phyloP scores from a whole-genome alignment of 2,888 invertebrate genomes.

The Drosophila maculinotata region DNA sequence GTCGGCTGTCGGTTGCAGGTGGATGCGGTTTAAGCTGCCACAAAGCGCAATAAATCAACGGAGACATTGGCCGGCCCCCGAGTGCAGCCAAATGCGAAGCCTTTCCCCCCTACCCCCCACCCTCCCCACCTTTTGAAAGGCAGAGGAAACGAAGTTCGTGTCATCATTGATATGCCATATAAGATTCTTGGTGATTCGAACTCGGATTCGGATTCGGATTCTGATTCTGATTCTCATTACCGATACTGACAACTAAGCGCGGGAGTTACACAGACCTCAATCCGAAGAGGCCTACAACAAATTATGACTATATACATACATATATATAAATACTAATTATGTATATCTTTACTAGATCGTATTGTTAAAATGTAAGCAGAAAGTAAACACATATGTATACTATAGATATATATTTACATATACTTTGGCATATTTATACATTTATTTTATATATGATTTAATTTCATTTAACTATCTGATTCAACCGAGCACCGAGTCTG shows the following conservation, averaged over 20 bases:
- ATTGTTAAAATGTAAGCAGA: too few species aligned
- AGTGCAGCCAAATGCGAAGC: conserved; percentile 68
- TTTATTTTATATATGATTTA: background rate
- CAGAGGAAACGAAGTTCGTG: conserved; percentile 45
- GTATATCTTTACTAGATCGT: too few species aligned
- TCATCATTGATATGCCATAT: conserved; percentile 57
- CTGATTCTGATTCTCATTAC: conserved; percentile 37
- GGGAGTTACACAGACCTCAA: conserved; percentile 1
- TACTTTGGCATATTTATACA: background rate
- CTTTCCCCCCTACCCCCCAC: too few species aligned
- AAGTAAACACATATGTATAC: too few species aligned
- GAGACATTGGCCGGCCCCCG: conserved; percentile 53
- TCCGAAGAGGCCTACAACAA: background rate
- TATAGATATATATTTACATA: background rate
- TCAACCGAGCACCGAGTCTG: conserved; percentile 8
- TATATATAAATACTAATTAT: too few species aligned
- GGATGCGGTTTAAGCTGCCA: conserved; percentile 53
- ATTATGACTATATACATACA: background rate
- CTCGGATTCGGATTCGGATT: conserved; percentile 1
- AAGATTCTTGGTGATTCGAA: conserved; percentile 18
- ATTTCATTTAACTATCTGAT: background rate
- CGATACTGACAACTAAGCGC: conserved; percentile 7
- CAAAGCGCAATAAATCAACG: conserved; percentile 67
- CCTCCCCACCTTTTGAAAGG: too few species aligned
- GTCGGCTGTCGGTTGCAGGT: conserved; percentile 42